Conservation (phyloP, 2,888 invertebrate genomes). For the Leptopilina drosophilae region DNA sequence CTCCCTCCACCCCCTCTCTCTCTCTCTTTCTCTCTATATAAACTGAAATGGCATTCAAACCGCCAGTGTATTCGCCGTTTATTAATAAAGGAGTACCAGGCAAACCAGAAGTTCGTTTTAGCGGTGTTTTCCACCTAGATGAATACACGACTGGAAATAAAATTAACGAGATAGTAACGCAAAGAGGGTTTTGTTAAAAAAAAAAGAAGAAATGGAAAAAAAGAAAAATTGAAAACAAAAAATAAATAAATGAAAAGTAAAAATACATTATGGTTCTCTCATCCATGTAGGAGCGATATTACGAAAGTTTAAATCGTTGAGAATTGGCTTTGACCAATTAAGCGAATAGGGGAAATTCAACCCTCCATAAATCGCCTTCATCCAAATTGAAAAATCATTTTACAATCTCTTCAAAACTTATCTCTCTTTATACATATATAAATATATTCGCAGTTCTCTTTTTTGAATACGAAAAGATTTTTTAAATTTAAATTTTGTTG, state of each 20-base stretch:
- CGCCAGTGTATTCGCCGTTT: conserved; percentile 10
- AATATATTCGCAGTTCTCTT: too few species aligned
- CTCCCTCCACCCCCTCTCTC: too few species aligned
- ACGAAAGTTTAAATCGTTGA: neutral
- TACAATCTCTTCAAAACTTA: neutral
- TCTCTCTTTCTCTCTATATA: neutral
- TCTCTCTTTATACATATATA: too few species aligned
- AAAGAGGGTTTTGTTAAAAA: neutral
- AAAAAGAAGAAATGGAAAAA: neutral
- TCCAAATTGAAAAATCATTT: conserved; percentile 6
- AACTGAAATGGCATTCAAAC: conserved; percentile 10
- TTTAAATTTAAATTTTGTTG: too few species aligned
- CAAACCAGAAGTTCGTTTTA: conserved; percentile 14
- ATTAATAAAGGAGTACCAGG: conserved; percentile 7
- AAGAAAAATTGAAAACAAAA: neutral
- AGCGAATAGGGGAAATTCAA: conserved; percentile 19
- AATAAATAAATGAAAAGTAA: neutral
- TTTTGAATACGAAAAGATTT: too few species aligned
- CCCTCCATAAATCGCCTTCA: conserved; percentile 39
- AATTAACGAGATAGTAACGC: conserved; percentile 21
- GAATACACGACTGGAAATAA: conserved; percentile 3
- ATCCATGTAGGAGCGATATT: neutral
- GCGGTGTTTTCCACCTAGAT: conserved; percentile 2
- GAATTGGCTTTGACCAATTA: conserved; percentile 19
- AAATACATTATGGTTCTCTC: neutral